Percentiles rank a stretch among this genome's conserved stretches.
phyloP scores from a whole-genome alignment of 2,797 vertebrate genomes.

The Enteromius anoplus region DNA sequence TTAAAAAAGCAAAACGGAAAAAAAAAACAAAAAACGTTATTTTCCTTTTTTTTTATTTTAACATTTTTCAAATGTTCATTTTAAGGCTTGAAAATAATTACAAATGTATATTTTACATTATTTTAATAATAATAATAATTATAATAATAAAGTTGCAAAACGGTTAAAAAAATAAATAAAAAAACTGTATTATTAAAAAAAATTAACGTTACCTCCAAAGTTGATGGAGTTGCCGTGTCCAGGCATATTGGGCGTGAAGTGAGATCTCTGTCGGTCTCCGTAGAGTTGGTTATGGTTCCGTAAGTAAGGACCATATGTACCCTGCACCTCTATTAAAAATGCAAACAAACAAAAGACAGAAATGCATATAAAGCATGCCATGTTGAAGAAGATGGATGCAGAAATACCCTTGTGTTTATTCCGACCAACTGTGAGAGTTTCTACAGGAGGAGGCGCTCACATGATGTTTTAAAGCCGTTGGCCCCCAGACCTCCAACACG shows the following conservation, averaged over 20 bases:
- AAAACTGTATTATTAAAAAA: not conserved
- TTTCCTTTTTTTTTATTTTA: not conserved
- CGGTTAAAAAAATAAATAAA: not conserved
- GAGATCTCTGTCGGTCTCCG: constrained; percentile 39
- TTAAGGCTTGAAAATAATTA: not conserved
- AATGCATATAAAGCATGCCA: constrained; percentile 61
- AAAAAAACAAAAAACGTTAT: not conserved
- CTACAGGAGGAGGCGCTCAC: constrained; percentile 13
- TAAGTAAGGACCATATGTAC: constrained; percentile 61
- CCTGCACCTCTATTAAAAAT: constrained; percentile 62
- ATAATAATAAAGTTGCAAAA: not conserved
- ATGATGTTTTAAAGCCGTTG: constrained; percentile 27
- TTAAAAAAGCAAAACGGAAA: too few relatives aligned
- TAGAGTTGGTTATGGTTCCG: constrained; percentile 58
- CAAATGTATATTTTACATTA: not conserved
- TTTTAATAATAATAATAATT: not conserved
- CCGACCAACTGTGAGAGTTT: constrained; percentile 14
- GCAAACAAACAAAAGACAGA: constrained; percentile 57
- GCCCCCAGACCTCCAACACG: not conserved
- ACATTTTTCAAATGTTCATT: not conserved
- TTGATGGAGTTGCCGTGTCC: constrained; percentile 51
- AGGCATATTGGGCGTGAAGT: constrained; percentile 45
- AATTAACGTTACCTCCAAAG: constrained; percentile 50
- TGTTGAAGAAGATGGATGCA: constrained; percentile 50
- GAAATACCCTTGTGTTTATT: constrained; percentile 6